Percentiles rank a stretch among this genome's conserved stretches.
Conservation (phyloP, 2,113 vertebrate species). For the Oncorhynchus tshawytscha region DNA sequence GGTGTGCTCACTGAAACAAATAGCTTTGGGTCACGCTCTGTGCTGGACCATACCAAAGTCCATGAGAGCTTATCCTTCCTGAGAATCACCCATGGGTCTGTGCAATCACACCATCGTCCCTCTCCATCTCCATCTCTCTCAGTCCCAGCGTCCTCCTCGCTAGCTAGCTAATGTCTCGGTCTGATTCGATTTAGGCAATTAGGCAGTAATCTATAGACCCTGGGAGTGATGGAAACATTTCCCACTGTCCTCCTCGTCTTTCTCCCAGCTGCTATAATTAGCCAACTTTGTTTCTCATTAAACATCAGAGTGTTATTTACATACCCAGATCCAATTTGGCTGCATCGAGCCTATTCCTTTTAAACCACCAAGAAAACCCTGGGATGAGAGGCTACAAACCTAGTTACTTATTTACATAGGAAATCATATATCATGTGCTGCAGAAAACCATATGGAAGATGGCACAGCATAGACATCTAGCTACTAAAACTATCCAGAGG, state of each 20-base stretch:
- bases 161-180: slow-evolving; percentile 72
- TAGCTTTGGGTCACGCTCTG: neutral
- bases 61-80: slow-evolving; percentile 61
- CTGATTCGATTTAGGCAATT: slow-evolving; percentile 78
- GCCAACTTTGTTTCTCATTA: slow-evolving; percentile 78
- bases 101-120: slow-evolving; percentile 70
- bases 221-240: slow-evolving; percentile 75
- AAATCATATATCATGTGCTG: slow-evolving; percentile 34
- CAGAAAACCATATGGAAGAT: neutral
- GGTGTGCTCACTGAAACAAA: neutral
- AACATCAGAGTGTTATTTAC: slow-evolving; percentile 79
- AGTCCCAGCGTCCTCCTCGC: slow-evolving; percentile 43
- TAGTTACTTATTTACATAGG: slow-evolving; percentile 51
- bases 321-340: slow-evolving; percentile 76
- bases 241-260: slow-evolving; percentile 75
- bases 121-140: slow-evolving; percentile 60
- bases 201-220: slow-evolving; percentile 72
- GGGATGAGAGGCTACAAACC: slow-evolving; percentile 46
- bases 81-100: slow-evolving; percentile 66
- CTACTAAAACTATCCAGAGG: too few relatives aligned
- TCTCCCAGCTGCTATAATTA: slow-evolving; percentile 80
- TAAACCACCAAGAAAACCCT: slow-evolving; percentile 63
- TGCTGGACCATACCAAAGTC: slow-evolving; percentile 22
- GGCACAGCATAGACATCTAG: neutral
- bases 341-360: slow-evolving; percentile 62